These are phyloP conservation scores for Artibeus jamaicensis DNA, from an alignment of 2,797 vertebrate genomes.

Conservation along the genomic window DNA sequence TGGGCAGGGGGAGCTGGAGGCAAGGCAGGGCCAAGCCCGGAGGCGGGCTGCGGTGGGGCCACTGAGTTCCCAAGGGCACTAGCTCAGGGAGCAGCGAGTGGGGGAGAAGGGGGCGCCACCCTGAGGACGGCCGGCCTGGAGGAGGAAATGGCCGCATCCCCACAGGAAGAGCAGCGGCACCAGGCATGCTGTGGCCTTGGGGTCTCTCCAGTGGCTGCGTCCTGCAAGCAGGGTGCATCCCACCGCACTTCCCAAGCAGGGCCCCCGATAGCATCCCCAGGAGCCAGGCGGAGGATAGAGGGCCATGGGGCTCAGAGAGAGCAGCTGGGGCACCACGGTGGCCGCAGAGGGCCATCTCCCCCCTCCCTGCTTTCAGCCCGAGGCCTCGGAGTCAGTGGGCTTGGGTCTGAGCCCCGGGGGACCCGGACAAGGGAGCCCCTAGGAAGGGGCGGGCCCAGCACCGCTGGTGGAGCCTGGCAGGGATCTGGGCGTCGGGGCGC, in stretches of 20 bases:
- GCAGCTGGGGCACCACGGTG: too few species aligned
- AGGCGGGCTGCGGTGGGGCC: not conserved
- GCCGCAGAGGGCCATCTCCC: not conserved
- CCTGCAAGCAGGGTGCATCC: not conserved
- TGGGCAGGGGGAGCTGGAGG: not conserved
- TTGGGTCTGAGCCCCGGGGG: not conserved
- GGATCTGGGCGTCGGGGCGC: not conserved
- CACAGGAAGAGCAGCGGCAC: not conserved
- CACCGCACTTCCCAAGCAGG: not conserved
- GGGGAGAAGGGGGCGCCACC: not conserved
- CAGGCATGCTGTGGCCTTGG: not conserved
- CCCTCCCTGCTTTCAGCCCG: too few species aligned
- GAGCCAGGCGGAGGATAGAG: fast-evolving
- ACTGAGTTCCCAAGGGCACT: not conserved
- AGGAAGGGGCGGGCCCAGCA: not conserved
- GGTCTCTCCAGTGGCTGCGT: not conserved
- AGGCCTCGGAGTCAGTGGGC: not conserved
- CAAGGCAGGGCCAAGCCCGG: not conserved
- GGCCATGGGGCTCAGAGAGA: fast-evolving
- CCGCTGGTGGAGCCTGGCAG: not conserved
- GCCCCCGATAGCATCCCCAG: not conserved
- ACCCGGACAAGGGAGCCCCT: fast-evolving
- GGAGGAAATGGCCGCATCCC: too few species aligned
- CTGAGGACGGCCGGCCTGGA: not conserved
- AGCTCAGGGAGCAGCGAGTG: not conserved